Base-by-base conservation (phyloP, 1,140 invertebrate species). In the Bathynomus jamesi region DNA sequence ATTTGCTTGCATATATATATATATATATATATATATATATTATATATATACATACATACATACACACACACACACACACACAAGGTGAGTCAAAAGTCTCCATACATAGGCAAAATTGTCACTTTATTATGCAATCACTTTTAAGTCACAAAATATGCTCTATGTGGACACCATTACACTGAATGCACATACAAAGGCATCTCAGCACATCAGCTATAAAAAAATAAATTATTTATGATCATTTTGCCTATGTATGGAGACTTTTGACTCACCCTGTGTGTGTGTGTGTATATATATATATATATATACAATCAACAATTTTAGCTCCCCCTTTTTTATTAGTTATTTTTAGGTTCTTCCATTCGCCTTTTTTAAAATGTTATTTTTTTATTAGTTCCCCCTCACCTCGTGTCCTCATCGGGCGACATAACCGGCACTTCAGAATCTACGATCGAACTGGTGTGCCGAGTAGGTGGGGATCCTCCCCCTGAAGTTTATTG, bases 381-480 rank as follows among this genome's bases (percentile, higher is more conserved):
- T 29, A 24, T 13, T 5, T 4, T 24, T 62, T 5, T 25, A 21
- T 27, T 70, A 77, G 76, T 77, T 30, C 69, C 72, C 25, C 76
- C 76, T 7, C 76, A 77, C 65, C 46, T 77, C 67, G 76, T 77
- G 53, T 77, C 76, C 0, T 74, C 76, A 3, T 77, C 76, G 3
- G 76, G 72, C 17, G 69, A 65, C 25, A 86, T 91, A 76, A 92
- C 90, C 11, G 89, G 91, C 61, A 84, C 93, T 69, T 86, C 89
- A 70, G 91, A 91, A 11, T 88, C 91, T 79, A 88, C 86, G 24
- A 91, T 93, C 0, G 88, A 91, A 73, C 94, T 98, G 80, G 89
- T 91, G 62, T 98, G 95, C 80, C 87, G 88, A 66, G 93, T 94
- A 0, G 91, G 91, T 66, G 95, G 95, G 11, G 92, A 95, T 82